Evolutionary conservation across 2,113 vertebrate species (phyloP), one percentile per base, ranked within the genome.

Genomic region (Peromyscus maniculatus): DNA sequence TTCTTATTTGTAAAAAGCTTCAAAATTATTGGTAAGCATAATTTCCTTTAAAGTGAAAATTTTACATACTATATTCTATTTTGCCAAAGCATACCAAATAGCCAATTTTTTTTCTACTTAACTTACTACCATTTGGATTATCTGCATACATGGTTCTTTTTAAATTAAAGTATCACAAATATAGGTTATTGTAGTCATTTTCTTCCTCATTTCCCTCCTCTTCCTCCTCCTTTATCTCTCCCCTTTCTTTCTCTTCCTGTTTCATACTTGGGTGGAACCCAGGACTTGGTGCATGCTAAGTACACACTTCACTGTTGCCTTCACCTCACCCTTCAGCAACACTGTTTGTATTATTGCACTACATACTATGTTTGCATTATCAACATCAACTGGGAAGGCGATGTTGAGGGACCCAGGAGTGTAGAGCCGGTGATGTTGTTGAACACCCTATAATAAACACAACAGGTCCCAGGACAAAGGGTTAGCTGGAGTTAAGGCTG

Each of bases 1-100:
- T 83, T 57, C 49, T 57, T 82, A n/a, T 22, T 90, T 62, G 92
- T 28, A 21, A 93, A 62, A 93, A 87, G 10, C 2, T 49, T 93
- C 36, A 78, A 71, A 87, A 78, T 39, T 77, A 10, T 46, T 82
- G 24, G 5, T 31, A 26, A 86, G 26, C 24, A 69, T 16, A 89
- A 78, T 74, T 49, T 71, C 21, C 43, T 91, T 31, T 39, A 86
- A 84, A 69, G 43, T 33, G 52, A 94, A 64, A 64, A 67, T 62
- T 88, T 88, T 69, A 33, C 22, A 87, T 91, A 19, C 39, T 66
- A 57, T 92, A 13, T 26, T 78, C 36, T 86, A 7, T 80, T 86
- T 90, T 94, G 64, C 49, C 71, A 92, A 92, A 72, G 67, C 28
- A 71, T 83, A 71, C 21, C 12, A 94, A 80, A 75, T 78, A 89